These are phyloP conservation scores for Sinhomidia bicolor DNA, from an alignment of 2,888 invertebrate species.

Conservation along the genomic window DNA sequence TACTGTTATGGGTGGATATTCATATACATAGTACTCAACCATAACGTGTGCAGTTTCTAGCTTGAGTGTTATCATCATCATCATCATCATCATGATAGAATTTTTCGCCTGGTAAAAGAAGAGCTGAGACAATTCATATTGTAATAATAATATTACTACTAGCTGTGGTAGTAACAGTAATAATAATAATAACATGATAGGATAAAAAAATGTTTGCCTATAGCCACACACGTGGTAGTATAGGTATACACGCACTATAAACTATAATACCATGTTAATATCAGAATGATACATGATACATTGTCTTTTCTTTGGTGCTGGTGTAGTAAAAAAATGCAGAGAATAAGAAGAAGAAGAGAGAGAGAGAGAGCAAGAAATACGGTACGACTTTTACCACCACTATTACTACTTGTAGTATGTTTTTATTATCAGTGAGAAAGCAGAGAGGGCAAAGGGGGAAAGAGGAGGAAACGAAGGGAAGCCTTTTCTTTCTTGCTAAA, in stretches of 20 bases:
- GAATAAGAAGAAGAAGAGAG: not conserved
- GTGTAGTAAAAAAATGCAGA: not conserved
- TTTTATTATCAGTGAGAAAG: constrained; percentile 9
- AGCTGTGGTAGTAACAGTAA: not conserved
- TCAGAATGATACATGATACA: constrained; percentile 52
- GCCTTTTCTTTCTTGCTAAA: constrained; percentile 30
- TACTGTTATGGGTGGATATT: constrained; percentile 10
- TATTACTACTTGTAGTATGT: not conserved
- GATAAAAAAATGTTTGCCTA: constrained; percentile 10
- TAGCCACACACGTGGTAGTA: constrained; percentile 13
- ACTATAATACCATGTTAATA: constrained; percentile 32
- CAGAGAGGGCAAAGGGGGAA: constrained; percentile 5
- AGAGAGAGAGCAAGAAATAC: too few relatives aligned
- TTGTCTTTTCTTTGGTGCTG: constrained; percentile 7
- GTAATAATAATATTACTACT: too few relatives aligned
- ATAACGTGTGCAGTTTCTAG: not conserved
- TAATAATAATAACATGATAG: constrained; percentile 15
- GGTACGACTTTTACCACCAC: not conserved
- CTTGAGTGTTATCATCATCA: not conserved
- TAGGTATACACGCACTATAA: too few relatives aligned
- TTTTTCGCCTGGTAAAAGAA: not conserved
- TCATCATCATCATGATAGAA: not conserved
- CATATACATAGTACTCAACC: not conserved
- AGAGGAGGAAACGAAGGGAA: constrained; percentile 21
- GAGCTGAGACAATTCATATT: constrained; percentile 41